Evolutionary conservation across 2,113 vertebrate species (phyloP).

Genomic region (Brachyistius frenatus): DNA sequence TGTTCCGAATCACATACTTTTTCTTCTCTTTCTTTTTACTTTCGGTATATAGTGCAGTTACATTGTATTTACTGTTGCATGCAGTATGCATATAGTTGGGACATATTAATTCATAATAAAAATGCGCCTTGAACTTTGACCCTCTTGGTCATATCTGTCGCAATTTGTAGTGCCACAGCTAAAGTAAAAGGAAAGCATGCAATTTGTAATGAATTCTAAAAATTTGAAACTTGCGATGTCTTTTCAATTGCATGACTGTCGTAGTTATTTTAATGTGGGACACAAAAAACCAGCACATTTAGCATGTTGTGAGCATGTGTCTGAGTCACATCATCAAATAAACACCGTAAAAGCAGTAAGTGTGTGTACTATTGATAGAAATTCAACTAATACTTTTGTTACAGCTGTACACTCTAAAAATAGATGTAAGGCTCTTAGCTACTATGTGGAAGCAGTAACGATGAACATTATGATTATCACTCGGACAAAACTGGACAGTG

Average conservation of each 20-base stretch:
- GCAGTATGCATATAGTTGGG: too few species aligned
- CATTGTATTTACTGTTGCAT: too few species aligned
- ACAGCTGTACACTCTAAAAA: not conserved
- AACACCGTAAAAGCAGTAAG: too few species aligned
- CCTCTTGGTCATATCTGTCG: too few species aligned
- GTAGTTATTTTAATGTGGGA: too few species aligned
- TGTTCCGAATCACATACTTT: constrained; percentile 9
- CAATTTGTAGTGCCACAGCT: too few species aligned
- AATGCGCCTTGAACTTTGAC: too few species aligned
- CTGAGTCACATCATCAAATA: not conserved
- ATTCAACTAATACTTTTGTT: not conserved
- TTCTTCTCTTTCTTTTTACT: constrained; percentile 12
- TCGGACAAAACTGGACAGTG: not conserved
- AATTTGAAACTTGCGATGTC: too few species aligned
- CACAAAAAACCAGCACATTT: not conserved
- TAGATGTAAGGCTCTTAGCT: not conserved
- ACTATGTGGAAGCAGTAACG: not conserved
- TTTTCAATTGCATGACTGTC: too few species aligned
- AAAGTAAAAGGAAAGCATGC: too few species aligned
- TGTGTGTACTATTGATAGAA: not conserved
- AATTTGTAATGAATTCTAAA: too few species aligned
- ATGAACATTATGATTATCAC: constrained; percentile 19
- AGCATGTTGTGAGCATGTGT: not conserved
- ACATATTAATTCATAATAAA: too few species aligned
- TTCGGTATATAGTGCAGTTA: not conserved